A percentile compares a stretch with the other conserved stretches of the same genome.
phyloP scores from a whole-genome alignment of 2,113 vertebrate species.

The Hyaena hyaena region DNA sequence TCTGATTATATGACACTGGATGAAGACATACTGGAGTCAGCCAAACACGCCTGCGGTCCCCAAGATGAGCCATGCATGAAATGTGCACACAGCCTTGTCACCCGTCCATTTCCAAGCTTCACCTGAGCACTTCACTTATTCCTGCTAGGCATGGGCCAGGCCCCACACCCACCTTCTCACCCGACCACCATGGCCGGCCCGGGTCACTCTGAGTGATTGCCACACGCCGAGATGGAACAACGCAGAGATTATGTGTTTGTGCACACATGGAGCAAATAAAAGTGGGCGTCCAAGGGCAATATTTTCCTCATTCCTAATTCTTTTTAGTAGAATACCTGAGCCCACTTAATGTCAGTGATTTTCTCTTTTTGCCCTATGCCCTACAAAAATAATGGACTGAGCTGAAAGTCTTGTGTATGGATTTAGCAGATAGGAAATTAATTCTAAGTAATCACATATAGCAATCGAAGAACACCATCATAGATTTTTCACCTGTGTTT shows the following conservation, averaged over 20 bases:
- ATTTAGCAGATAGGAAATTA: slow-evolving; percentile 35
- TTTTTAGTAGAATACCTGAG: neutral
- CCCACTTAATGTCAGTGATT: neutral
- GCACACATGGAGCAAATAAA: neutral
- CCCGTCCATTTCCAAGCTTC: neutral
- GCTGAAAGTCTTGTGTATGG: neutral
- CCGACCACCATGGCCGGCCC: neutral
- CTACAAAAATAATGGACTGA: slow-evolving; percentile 1
- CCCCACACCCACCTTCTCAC: neutral
- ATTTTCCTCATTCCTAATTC: neutral
- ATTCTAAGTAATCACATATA: neutral
- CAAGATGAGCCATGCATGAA: neutral
- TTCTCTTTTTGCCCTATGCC: neutral
- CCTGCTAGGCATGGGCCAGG: neutral
- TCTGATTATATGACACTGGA: neutral
- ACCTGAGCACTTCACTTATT: neutral
- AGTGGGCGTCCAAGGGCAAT: neutral
- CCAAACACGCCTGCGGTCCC: neutral
- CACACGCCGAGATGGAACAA: neutral
- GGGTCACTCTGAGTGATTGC: neutral
- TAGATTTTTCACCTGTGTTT: neutral
- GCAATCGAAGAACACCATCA: neutral
- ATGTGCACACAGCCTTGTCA: neutral
- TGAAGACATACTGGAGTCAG: neutral
- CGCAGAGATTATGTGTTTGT: neutral